These are phyloP conservation scores for Notoglanidium macrostoma DNA, from an alignment of 2,797 vertebrate genomes.

Conservation along the genomic window DNA sequence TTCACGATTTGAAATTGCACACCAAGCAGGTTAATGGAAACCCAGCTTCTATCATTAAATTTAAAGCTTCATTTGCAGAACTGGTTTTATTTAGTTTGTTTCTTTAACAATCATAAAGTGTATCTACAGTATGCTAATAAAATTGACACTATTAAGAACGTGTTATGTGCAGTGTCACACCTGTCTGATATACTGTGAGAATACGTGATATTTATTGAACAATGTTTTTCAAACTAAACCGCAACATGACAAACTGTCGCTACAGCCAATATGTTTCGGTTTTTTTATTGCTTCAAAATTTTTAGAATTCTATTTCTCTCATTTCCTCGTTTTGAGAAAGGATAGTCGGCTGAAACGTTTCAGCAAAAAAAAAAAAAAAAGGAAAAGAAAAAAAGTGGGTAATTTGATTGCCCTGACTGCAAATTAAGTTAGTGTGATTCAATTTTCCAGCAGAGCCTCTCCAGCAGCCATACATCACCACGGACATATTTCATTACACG, in stretches of 20 bases:
- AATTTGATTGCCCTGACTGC: slow-evolving; percentile 83
- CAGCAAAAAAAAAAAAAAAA: slow-evolving; percentile 73
- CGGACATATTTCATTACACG: slow-evolving; percentile 85
- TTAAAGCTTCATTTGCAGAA: neutral
- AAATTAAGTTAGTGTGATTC: slow-evolving; percentile 88
- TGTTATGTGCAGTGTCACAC: neutral
- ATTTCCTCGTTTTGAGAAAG: slow-evolving; percentile 3
- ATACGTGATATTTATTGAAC: neutral
- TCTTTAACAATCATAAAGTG: neutral
- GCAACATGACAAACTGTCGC: neutral
- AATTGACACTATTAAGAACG: neutral
- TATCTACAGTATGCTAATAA: neutral
- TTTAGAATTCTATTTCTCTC: neutral
- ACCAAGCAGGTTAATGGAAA: too few species aligned
- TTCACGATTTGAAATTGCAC: too few species aligned
- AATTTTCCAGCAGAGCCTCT: slow-evolving; percentile 83
- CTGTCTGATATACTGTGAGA: neutral
- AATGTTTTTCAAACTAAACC: neutral
- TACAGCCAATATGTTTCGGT: neutral
- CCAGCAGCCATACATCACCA: slow-evolving; percentile 81
- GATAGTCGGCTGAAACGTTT: slow-evolving; percentile 58
- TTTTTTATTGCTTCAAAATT: neutral
- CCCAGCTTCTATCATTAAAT: too few species aligned
- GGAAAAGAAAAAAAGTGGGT: slow-evolving; percentile 55
- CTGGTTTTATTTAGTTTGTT: neutral